phyloP scores from a whole-genome alignment of 2,113 vertebrate species.

The Ancistrus triradiatus region DNA sequence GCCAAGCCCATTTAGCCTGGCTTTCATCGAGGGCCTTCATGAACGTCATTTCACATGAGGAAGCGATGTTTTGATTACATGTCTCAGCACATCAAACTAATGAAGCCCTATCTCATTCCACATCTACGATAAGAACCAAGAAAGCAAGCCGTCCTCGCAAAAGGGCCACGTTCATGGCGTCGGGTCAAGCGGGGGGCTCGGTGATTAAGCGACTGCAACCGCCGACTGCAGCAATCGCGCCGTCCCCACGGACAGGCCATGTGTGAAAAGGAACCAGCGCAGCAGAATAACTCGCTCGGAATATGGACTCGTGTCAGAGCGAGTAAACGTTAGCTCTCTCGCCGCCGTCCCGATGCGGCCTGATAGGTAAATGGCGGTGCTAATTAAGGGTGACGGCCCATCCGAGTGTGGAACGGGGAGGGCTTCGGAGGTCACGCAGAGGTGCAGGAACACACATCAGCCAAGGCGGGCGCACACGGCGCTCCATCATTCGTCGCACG shows the following conservation, averaged over 20 bases:
- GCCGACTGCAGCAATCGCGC: slow-evolving; percentile 18
- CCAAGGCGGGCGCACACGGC: neutral
- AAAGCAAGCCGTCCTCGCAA: slow-evolving; percentile 8
- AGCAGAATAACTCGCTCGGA: slow-evolving; percentile 20
- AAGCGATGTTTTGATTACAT: slow-evolving; percentile 21
- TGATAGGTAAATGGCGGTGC: slow-evolving; percentile 30
- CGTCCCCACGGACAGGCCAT: slow-evolving; percentile 3
- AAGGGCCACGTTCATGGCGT: slow-evolving; percentile 15
- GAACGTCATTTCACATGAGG: slow-evolving; percentile 15
- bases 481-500: no score
- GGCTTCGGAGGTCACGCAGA: slow-evolving; percentile 28
- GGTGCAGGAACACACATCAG: slow-evolving; percentile 29
- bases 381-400: slow-evolving; percentile 42
- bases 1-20: neutral
- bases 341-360: neutral
- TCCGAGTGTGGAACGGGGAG: slow-evolving; percentile 33
- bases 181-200: neutral
- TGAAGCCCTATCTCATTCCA: slow-evolving; percentile 12
- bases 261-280: slow-evolving; percentile 2
- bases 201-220: neutral
- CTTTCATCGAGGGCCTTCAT: slow-evolving; percentile 16
- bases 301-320: slow-evolving; percentile 34
- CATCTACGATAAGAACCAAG: slow-evolving; percentile 11
- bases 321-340: slow-evolving; percentile 31
- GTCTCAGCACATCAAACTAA: slow-evolving; percentile 27